Evolutionary conservation across 2,888 invertebrate species (phyloP).

Genomic region (Proisotoma minuta): DNA sequence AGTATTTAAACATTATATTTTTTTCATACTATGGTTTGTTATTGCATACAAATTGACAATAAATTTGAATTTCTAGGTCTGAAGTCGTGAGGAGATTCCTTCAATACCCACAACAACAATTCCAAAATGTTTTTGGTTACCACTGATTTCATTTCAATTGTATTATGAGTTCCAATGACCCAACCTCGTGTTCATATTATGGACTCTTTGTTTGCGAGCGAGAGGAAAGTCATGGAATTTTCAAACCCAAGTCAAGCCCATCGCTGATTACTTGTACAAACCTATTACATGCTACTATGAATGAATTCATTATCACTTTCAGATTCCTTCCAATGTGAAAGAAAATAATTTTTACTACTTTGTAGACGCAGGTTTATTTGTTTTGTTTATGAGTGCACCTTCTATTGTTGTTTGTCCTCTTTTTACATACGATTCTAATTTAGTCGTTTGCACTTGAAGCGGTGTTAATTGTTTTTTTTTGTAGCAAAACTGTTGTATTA

Average conservation of each 20-base stretch:
- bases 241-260: not conserved
- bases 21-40: not conserved
- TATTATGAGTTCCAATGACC: no score
- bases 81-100: slow-evolving; percentile 15
- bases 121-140: slow-evolving; percentile 23
- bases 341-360: no score
- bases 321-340: not conserved
- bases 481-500: no score
- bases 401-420: no score
- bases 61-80: no score
- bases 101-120: slow-evolving; percentile 21
- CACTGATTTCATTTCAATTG: not conserved
- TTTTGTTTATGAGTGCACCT: no score
- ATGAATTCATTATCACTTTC: not conserved
- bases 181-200: not conserved
- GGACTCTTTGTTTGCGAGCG: not conserved
- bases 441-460: no score
- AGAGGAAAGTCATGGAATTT: not conserved
- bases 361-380: no score
- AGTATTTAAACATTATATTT: slow-evolving; percentile 44
- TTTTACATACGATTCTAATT: no score
- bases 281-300: not conserved
- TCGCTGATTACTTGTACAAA: slow-evolving; percentile 13
- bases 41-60: no score
- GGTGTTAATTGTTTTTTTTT: no score